Base-by-base conservation (phyloP, 2,888 invertebrate species). In the Andrena minutula region DNA sequence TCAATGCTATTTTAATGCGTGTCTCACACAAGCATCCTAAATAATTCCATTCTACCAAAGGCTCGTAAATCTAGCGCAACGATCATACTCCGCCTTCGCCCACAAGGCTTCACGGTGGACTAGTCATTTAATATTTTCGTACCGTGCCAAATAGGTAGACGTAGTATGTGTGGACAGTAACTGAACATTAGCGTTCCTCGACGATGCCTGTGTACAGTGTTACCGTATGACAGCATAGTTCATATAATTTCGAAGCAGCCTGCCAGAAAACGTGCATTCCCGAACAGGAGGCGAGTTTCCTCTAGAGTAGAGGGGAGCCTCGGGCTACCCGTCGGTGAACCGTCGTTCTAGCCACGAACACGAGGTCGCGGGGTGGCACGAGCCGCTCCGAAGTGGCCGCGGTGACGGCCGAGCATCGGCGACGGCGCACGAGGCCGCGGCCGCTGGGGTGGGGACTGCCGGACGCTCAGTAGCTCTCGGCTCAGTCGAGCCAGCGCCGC, bases 401-500 rank as follows among this genome's bases (percentile, higher is more conserved):
- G 89, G 72, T 79, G 23, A 60, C 30, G 58, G 0, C 56, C 87
- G 87, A 87, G 20, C 2, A 12, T 7, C 20, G 49, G 58, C 89
- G 91, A 84, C 87, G 74, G 75, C 72, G 70, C 86, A 83, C 90
- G 89, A 91, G 82, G 49, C 51, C 71, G 8, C 26, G 53, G 20
- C 32, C 49, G 56, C 60, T 47, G 76, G 76, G 74, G 88, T 88
- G 86, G 84, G 84, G 81, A 72, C 47, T 47, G 20, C 58, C 72
- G 79, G 79, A 75, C 85, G 89, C 74, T 89, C 89, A 88, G 90
- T 89, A 80, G 80, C 79, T 87, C 73, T 87, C 73, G 84, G 80
- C 76, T 91, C 93, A 93, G 93, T 93, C 91, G 92, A 91, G 91
- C 90, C 92, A 91, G 91, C 91, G 90, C 89, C 91, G 92, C 91